Evolutionary conservation across 2,113 vertebrate genomes (phyloP), one percentile per base, ranked within the genome.

Genomic region (Phaethon lepturus): DNA sequence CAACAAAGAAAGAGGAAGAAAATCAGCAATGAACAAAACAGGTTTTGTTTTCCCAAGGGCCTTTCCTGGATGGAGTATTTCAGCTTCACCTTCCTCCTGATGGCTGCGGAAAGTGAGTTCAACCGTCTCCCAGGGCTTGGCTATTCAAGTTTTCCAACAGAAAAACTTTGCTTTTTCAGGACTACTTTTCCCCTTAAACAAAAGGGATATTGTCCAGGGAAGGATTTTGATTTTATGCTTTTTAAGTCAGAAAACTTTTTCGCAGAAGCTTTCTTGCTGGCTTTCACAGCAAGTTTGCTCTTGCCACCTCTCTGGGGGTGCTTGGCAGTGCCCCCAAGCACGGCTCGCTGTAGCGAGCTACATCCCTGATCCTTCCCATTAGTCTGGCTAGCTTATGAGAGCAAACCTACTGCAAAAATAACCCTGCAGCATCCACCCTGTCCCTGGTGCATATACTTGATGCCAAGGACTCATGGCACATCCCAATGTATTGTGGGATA

Each of bases 181-280:
- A 17, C 86, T 89, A 9, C n/a, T 94, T 94, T 83, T 56, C 55
- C 40, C 23, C 42, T 84, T 20, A 45, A 80, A 95, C 80, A 94
- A 95, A 95, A 94, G 60, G 38, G 38, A 74, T 45, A 74, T 96
- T 92, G 40, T 91, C 76, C 31, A 31, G 59, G 59, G n/a, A 71
- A 74, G 69, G 89, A 74, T 96, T 95, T 89, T 74, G 76, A 93
- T 89, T 94, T 96, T 87, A 74, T 67, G 86, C 76, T 94, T 91
- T 69, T 87, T 84, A 78, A 80, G 67, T 66, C 0, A 1, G 79
- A 69, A 90, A 91, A 86, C 47, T 50, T 77, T 49, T 88, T 71
- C 75, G 58, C 49, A 80, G 86, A 15, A 92, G 58, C 35, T 90
- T 73, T 69, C 75, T 58, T 60, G 58, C 59, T 66, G 60, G 50